Base-by-base conservation (phyloP, 2,797 vertebrate genomes). In the Falco peregrinus region DNA sequence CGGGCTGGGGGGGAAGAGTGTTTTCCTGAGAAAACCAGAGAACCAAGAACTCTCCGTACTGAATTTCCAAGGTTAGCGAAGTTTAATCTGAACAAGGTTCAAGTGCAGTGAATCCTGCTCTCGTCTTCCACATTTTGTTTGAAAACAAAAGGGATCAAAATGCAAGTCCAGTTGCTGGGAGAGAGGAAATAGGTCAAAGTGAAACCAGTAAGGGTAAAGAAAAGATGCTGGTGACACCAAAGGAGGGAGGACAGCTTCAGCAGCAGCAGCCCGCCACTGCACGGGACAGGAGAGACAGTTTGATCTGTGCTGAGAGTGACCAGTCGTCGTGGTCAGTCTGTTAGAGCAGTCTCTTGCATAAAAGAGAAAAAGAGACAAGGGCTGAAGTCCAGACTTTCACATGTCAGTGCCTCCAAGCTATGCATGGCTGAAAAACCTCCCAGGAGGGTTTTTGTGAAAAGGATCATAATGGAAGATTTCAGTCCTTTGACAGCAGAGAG, bases 341-440 rank as follows among this genome's bases (percentile, higher is more conserved):
- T 22, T 35, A 33, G 41, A 80, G 31, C 47, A 60, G 31, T 25
- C 68, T 79, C 79, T 84, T 86, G 65, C 25, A 79, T 48, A 75
- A 91, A 56, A 81, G 39, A 68, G 31, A 33, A 75, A 91, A 56
- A 81, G 39, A 68, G 31, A 33, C 48, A 51, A 75, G 79, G 84
- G 87, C 87, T 90, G 73, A 92, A 97, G 96, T 96, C 95, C 94
- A 93, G 35, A 80, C 51, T 76, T 75, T 39, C 1, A 0, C 63
- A 18, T 11, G 15, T 84, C 90, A 56, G 63, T 84, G 87, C 56
- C 56, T 86, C 82, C n/a, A 63, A 68, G 65, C 75, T 89, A 93
- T 43, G 69, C 35, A 26, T 2, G 1, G 6, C 70, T 80, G 64
- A 88, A 85, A 85, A 87, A 43, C n/a, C 39, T 64, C 80, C 61